phyloP scores from a whole-genome alignment of 1,140 invertebrate genomes.

The Tetramorium simillimum region DNA sequence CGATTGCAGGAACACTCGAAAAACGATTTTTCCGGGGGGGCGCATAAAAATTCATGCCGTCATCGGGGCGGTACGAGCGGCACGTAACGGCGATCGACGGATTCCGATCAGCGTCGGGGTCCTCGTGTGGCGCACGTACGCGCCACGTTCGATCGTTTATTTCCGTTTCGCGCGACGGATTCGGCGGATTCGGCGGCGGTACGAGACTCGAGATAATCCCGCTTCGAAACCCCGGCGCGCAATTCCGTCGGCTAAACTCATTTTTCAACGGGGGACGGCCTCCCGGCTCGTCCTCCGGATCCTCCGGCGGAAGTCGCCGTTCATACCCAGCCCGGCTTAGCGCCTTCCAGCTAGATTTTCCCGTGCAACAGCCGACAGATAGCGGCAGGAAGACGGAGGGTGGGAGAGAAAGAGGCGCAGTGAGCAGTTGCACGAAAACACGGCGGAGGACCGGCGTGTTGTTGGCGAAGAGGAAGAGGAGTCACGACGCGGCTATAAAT shows the following conservation, averaged over 20 bases:
- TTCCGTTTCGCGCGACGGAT: conserved; percentile 65
- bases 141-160: conserved; percentile 50
- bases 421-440: conserved; percentile 57
- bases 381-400: not conserved
- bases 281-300: not conserved
- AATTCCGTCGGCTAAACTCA: conserved; percentile 49
- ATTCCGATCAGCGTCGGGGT: conserved; percentile 26
- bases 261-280: conserved; percentile 29
- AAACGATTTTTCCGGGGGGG: conserved; percentile 48
- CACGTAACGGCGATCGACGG: conserved; percentile 58
- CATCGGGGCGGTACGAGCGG: conserved; percentile 46
- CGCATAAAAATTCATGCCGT: conserved; percentile 53
- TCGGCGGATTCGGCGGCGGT: conserved; percentile 61
- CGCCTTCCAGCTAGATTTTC: conserved; percentile 32
- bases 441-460: conserved; percentile 65
- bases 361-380: conserved; percentile 38
- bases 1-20: conserved; percentile 42
- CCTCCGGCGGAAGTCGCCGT: conserved; percentile 36
- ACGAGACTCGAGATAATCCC: conserved; percentile 40
- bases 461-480: conserved; percentile 82
- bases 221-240: conserved; percentile 22
- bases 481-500: conserved; percentile 85
- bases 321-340: conserved; percentile 5
- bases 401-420: conserved; percentile 34
- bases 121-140: conserved; percentile 45